Base-by-base conservation (phyloP, 2,888 invertebrate genomes). In the Sisyra nigra region DNA sequence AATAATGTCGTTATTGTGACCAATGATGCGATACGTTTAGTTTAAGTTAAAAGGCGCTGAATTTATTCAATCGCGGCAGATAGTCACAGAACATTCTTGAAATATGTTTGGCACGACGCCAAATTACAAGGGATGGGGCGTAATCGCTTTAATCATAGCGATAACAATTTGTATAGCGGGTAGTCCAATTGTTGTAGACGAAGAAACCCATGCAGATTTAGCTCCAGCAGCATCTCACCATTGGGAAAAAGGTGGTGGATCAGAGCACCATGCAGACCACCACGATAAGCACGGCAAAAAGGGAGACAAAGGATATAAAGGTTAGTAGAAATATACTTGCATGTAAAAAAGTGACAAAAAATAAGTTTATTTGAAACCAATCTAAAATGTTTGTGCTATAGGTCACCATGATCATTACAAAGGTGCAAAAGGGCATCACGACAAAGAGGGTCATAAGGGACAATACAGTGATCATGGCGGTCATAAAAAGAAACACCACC, bases 271-370 rank as follows among this genome's bases (percentile, higher is more conserved):
- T 41, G 63, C 71, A 0, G 67, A 72, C 13, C 68, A 73, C 37
- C 68, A 71, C 41, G 63, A 67, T 34, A 62, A 65, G 11, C 68
- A 72, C 44, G 71, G 69, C 1, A 74, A 74, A 42, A 68, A 73
- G 42, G 76, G 76, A 1, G 74, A 75, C 52, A 77, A 78, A 55
- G 76, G 75, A 1, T 76, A 77, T 54, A 74, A 77, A 64, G 76
- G 43, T 43, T 8, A 10, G 35, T 14, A 30, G 38, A n/a, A n/a
- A n/a, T n/a, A n/a, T n/a, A n/a, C n/a, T n/a, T n/a, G n/a, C n/a
- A 19, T 3, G n/a, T 32, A 34, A 29, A 33, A 39, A 39, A 42
- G 13, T 11, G 9, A 2, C 29, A 14, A 13, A 9, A 17, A 15
- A 11, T 11, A 15, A 30, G n/a, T 8, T 30, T 30, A 10, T 2